These are phyloP conservation scores for Sylvia borin DNA, from an alignment of 2,797 vertebrate genomes.

Conservation along the genomic window DNA sequence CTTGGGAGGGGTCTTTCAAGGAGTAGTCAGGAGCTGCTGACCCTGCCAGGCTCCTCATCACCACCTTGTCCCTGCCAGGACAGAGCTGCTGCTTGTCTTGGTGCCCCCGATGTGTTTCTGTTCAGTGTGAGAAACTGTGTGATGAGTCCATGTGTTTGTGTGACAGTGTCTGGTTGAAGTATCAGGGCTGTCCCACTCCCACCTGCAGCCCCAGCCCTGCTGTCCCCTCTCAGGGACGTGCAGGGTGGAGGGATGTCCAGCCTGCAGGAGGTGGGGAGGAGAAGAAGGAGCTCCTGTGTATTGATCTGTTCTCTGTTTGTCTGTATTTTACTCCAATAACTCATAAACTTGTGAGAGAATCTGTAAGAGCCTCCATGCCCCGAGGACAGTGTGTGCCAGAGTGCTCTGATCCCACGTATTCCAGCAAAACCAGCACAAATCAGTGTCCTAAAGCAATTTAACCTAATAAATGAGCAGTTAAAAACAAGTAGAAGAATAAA, in stretches of 20 bases:
- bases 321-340: background rate
- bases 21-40: background rate
- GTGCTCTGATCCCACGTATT: accelerated
- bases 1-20: background rate
- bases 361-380: background rate
- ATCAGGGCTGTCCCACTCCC: background rate
- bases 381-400: background rate
- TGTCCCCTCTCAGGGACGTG: background rate
- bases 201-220: background rate
- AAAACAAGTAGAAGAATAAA: background rate
- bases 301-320: background rate
- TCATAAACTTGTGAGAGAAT: background rate
- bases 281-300: background rate
- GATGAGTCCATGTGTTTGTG: background rate
- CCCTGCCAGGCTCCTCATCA: background rate
- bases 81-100: background rate
- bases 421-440: background rate
- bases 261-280: background rate
- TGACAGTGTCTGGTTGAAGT: slow-evolving; percentile 16
- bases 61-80: background rate
- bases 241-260: background rate
- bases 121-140: slow-evolving; percentile 37
- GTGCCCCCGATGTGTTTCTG: background rate
- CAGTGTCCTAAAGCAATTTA: background rate
- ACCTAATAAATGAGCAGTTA: background rate